Conservation (phyloP, 2,888 invertebrate species). For the Parnassius mnemosyne region DNA sequence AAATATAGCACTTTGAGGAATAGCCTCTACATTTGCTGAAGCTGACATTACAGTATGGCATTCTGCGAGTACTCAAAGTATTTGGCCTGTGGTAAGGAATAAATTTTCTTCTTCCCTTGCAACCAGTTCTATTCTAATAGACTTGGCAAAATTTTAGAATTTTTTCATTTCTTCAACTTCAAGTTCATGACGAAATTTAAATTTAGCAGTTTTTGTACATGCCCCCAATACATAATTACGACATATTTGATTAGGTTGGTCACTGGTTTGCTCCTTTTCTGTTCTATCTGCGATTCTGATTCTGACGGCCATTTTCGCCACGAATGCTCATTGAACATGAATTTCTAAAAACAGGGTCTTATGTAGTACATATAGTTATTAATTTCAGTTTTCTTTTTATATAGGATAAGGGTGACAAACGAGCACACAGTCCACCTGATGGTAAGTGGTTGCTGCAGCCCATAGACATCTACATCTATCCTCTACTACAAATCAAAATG, state of each 20-base stretch:
- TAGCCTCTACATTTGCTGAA: too few species aligned
- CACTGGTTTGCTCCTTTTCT: conserved; percentile 34
- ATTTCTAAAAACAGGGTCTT: conserved; percentile 12
- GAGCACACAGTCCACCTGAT: too few species aligned
- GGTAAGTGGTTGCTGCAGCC: too few species aligned
- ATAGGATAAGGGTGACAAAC: too few species aligned
- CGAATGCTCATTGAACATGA: conserved; percentile 41
- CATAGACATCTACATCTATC: too few species aligned
- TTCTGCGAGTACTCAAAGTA: conserved; percentile 40
- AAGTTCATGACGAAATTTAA: conserved; percentile 57
- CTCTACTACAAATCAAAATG: too few species aligned
- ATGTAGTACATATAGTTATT: not conserved
- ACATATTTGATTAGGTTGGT: conserved; percentile 44
- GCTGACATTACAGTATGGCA: too few species aligned
- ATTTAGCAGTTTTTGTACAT: conserved; percentile 52
- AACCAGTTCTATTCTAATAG: conserved; percentile 61
- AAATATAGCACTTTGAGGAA: too few species aligned
- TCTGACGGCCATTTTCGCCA: conserved; percentile 57
- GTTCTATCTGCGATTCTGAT: conserved; percentile 38
- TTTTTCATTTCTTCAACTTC: conserved; percentile 58
- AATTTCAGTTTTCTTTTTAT: not conserved
- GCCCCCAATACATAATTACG: conserved; percentile 65
- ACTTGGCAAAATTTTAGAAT: conserved; percentile 66
- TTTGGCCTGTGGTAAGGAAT: conserved; percentile 43
- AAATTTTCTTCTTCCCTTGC: conserved; percentile 59